A percentile compares a stretch with the other conserved stretches of the same genome.
phyloP scores from a whole-genome alignment of 2,797 vertebrate species.

The Dendrocincla fuliginosa region DNA sequence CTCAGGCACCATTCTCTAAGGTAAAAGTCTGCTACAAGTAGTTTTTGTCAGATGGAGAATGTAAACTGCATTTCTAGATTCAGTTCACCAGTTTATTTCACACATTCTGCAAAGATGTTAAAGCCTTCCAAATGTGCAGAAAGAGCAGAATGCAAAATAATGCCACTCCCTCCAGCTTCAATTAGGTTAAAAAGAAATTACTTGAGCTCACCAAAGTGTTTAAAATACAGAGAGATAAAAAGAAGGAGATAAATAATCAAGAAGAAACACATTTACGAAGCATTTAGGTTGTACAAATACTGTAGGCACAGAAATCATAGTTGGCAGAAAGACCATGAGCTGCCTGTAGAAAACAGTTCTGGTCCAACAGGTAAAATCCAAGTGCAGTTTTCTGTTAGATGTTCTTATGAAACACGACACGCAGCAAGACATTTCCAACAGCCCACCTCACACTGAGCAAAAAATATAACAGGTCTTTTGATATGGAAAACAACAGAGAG shows the following conservation, averaged over 20 bases:
- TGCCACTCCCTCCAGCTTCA: not conserved
- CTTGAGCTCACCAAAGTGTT: not conserved
- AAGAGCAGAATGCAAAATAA: not conserved
- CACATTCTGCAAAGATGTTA: not conserved
- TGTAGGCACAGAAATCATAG: not conserved
- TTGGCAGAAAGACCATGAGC: not conserved
- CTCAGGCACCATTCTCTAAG: rapidly evolving
- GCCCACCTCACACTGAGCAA: not conserved
- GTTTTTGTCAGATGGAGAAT: not conserved
- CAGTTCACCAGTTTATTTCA: not conserved
- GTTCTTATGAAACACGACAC: not conserved
- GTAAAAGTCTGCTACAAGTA: not conserved
- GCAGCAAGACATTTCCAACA: not conserved
- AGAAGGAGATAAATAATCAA: not conserved
- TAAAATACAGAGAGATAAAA: not conserved
- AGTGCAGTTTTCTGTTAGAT: not conserved
- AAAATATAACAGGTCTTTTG: not conserved
- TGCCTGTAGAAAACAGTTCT: not conserved
- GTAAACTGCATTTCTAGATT: not conserved
- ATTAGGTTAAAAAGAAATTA: not conserved
- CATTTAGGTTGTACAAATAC: not conserved
- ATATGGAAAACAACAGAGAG: not conserved
- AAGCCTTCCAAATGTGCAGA: not conserved
- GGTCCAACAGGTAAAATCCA: not conserved
- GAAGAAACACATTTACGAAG: not conserved